Base-by-base conservation (phyloP, 1,140 invertebrate species). In the Drosophila kepulauana region DNA sequence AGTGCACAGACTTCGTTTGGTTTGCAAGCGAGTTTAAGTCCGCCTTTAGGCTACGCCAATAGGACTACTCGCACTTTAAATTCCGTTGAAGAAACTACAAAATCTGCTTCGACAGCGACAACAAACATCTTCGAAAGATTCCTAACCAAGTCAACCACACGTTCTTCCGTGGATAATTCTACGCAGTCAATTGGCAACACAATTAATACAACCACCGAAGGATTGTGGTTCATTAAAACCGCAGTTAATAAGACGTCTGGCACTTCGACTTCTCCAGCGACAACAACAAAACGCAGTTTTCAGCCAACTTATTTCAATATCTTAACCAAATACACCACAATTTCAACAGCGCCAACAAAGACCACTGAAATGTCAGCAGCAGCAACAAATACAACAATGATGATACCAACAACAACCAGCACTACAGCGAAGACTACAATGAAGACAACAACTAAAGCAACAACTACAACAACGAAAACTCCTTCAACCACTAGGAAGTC, bases 281-380 rank as follows among this genome's bases (percentile, higher is more conserved):
- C 30, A 10, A 20, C 41, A 16, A 33, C 48, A 15, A 28, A 25
- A 1, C 11, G 7, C 10, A 10, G 13, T 7, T 8, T 15, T 20
- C 15, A 25, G 11, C 28, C 30, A 16, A 35, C 28, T 35, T 15
- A 20, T 16, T 33, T 62, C 5, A 33, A 16, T 52, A 33, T 52
- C n/a, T 15, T 52, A n/a, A 52, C n/a, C 28, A 62, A 15, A 48
- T 25, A 10, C 7, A 30, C 28, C 8, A 30, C 51, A 48, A 51
- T 45, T 13, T 8, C 54, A 30, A 16, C 45, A 59, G 13, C 54
- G 15, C 2, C 25, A 38, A 6, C 33, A 16, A n/a, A 16, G 7
- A 43, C 48, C 5, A n/a, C 16, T 0, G 20, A 11, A 16, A 30
- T 8, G 25, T 15, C 28, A 54, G 1, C 11, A 15, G 4, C 25